phyloP scores from a whole-genome alignment of 92 coral and sea anemone species.

The Muricea muricata region DNA sequence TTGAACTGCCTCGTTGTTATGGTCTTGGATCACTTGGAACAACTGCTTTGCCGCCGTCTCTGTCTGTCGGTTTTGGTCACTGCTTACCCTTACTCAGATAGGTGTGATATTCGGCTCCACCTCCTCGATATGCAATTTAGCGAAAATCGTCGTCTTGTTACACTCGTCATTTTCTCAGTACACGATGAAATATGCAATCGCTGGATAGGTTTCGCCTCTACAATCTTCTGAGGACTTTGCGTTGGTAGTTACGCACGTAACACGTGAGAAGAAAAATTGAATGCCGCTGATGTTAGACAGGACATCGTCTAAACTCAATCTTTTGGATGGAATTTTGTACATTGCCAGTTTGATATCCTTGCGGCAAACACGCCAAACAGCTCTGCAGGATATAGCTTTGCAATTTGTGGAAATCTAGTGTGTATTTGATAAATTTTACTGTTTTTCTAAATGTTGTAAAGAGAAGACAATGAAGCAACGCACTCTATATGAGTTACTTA shows the following conservation, averaged over 20 bases:
- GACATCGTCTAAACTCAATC: neutral
- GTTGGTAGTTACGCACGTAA: neutral
- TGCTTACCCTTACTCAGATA: neutral
- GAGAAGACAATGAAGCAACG: too few species aligned
- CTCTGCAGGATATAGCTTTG: neutral
- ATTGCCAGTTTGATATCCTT: neutral
- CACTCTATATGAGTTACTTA: neutral
- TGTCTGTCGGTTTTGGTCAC: neutral
- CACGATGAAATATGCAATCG: neutral
- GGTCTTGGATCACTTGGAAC: conserved; percentile 3
- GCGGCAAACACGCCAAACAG: neutral
- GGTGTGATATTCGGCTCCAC: neutral
- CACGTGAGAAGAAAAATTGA: neutral
- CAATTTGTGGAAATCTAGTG: neutral
- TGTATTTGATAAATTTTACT: neutral
- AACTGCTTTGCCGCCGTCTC: conserved; percentile 3
- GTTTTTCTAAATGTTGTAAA: too few species aligned
- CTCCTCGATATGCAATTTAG: neutral
- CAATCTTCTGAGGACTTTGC: neutral
- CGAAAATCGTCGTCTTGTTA: neutral
- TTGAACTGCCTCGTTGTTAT: neutral
- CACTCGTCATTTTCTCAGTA: neutral
- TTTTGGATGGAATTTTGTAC: neutral
- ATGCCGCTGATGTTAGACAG: neutral
- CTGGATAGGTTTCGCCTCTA: neutral